Conservation (phyloP, 64 coral and sea anemone genomes). For the Actinia equina region DNA sequence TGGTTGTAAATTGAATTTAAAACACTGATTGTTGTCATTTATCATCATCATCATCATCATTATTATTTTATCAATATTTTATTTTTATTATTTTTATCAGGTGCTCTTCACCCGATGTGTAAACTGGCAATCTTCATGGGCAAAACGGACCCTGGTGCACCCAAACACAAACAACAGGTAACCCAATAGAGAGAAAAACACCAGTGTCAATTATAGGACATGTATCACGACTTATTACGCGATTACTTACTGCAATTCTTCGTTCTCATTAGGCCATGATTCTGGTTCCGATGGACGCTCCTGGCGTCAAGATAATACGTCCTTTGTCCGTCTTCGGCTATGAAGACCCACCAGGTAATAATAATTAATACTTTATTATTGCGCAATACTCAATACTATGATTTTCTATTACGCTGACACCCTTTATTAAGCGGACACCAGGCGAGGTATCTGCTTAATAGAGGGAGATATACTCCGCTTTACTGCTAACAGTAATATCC, state of each 20-base stretch:
- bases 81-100: slow-evolving; percentile 14
- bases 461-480: too few species aligned
- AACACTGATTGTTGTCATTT: not conserved
- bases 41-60: not conserved
- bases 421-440: too few species aligned
- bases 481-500: too few species aligned
- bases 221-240: too few species aligned
- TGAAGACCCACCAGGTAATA: slow-evolving; percentile 80
- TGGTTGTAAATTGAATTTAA: too few species aligned
- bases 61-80: too few species aligned
- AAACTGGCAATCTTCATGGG: slow-evolving; percentile 94
- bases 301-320: slow-evolving; percentile 71
- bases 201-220: not conserved
- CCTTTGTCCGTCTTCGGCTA: slow-evolving; percentile 89
- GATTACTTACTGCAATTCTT: not conserved
- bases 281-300: slow-evolving; percentile 89
- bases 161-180: slow-evolving; percentile 94
- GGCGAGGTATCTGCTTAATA: too few species aligned
- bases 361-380: too few species aligned
- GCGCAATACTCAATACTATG: too few species aligned
- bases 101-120: slow-evolving; percentile 85
- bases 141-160: slow-evolving; percentile 79
- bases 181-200: not conserved
- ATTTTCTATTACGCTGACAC: too few species aligned
- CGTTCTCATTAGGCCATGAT: slow-evolving; percentile 71